Evolutionary conservation across 1,140 invertebrate genomes (phyloP).

Genomic region (Calephelis virginiensis): DNA sequence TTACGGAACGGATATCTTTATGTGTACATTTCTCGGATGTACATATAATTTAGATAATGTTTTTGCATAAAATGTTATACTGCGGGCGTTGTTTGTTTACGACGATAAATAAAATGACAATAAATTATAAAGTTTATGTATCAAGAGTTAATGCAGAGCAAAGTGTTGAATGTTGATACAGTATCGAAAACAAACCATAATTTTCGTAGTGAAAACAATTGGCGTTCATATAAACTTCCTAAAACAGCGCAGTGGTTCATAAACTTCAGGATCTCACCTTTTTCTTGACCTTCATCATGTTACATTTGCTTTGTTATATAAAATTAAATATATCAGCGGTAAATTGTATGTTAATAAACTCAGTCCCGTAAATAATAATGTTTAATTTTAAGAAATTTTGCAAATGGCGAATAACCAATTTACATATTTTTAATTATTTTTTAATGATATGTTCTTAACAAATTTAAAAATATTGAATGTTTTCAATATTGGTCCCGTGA

Average conservation of each 20-base stretch:
- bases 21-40: constrained; percentile 51
- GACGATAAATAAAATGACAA: constrained; percentile 44
- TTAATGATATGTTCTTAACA: too few relatives aligned
- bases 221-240: background rate
- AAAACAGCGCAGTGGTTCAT: background rate
- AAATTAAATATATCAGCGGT: too few relatives aligned
- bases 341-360: too few relatives aligned
- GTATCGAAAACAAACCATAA: constrained; percentile 9
- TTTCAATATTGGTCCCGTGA: too few relatives aligned
- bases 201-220: background rate
- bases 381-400: too few relatives aligned
- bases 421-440: too few relatives aligned
- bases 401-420: too few relatives aligned
- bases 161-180: background rate
- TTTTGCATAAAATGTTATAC: constrained; percentile 42
- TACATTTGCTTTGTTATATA: background rate
- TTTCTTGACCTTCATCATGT: background rate
- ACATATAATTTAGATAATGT: constrained; percentile 47
- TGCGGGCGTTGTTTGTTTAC: constrained; percentile 39
- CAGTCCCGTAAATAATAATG: too few relatives aligned
- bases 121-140: constrained; percentile 49
- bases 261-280: background rate
- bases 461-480: too few relatives aligned
- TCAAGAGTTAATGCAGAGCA: constrained; percentile 19
- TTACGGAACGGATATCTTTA: constrained; percentile 66